phyloP scores from a whole-genome alignment of 2,888 invertebrate genomes.

The Sepioteuthis lessoniana region DNA sequence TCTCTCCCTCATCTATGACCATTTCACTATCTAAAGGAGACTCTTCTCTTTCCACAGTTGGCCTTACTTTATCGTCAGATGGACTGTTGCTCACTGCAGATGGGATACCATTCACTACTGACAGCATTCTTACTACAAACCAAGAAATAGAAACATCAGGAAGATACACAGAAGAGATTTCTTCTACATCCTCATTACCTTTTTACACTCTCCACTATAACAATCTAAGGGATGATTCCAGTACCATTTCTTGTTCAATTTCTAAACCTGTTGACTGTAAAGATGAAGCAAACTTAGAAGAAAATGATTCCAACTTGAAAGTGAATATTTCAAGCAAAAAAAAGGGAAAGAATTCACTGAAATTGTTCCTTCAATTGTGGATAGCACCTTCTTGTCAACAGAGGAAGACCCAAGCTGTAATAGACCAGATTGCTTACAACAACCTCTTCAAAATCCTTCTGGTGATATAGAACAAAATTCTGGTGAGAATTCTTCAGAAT shows the following conservation, averaged over 20 bases:
- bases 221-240: background rate
- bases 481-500: background rate
- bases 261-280: background rate
- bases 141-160: background rate
- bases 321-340: background rate
- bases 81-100: background rate
- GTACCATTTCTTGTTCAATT: background rate
- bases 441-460: background rate
- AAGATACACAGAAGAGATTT: background rate
- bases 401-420: background rate
- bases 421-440: background rate
- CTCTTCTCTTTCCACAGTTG: background rate
- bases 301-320: background rate
- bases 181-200: background rate
- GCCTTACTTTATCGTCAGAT: background rate
- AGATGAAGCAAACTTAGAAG: background rate
- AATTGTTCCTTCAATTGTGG: background rate
- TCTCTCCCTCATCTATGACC: background rate
- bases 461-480: background rate
- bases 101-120: background rate
- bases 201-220: background rate
- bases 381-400: background rate
- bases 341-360: background rate
- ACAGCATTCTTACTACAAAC: background rate
- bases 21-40: background rate